Conservation (phyloP, 2,113 vertebrate species). For the Percina caprodes region DNA sequence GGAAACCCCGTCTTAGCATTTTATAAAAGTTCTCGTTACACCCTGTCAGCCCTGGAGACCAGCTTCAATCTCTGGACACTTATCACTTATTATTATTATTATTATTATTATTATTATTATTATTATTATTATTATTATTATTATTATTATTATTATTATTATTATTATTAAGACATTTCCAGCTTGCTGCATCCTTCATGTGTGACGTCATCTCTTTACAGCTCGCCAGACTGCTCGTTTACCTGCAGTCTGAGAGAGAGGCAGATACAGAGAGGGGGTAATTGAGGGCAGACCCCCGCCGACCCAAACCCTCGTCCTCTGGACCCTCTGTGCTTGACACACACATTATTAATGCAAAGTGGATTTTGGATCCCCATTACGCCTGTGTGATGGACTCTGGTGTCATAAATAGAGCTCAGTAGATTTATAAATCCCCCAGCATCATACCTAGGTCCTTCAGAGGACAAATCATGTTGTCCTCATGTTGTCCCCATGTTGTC, state of each 20-base stretch:
- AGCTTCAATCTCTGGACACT: too few species aligned
- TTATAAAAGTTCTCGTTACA: too few species aligned
- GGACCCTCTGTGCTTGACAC: background rate
- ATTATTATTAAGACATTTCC: too few species aligned
- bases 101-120: too few species aligned
- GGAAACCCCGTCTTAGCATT: too few species aligned
- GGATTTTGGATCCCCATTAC: conserved; percentile 42
- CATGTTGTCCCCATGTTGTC: too few species aligned
- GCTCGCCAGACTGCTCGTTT: background rate
- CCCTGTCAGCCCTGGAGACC: too few species aligned
- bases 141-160: too few species aligned
- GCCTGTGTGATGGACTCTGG: conserved; percentile 48
- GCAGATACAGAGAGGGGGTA: conserved; percentile 39
- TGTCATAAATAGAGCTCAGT: conserved; percentile 30
- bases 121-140: too few species aligned
- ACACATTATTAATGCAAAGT: conserved; percentile 55
- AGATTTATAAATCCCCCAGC: conserved; percentile 30
- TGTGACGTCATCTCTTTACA: background rate
- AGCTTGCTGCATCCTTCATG: background rate
- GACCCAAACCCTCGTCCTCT: conserved; percentile 19
- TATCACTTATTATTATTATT: too few species aligned
- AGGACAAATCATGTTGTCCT: too few species aligned
- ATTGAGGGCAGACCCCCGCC: conserved; percentile 39
- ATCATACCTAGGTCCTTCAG: conserved; percentile 38
- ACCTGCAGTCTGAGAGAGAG: background rate